Evolutionary conservation across 2,113 vertebrate genomes (phyloP), one percentile per base, ranked within the genome.

Genomic region (Acrocephalus arundinaceus): DNA sequence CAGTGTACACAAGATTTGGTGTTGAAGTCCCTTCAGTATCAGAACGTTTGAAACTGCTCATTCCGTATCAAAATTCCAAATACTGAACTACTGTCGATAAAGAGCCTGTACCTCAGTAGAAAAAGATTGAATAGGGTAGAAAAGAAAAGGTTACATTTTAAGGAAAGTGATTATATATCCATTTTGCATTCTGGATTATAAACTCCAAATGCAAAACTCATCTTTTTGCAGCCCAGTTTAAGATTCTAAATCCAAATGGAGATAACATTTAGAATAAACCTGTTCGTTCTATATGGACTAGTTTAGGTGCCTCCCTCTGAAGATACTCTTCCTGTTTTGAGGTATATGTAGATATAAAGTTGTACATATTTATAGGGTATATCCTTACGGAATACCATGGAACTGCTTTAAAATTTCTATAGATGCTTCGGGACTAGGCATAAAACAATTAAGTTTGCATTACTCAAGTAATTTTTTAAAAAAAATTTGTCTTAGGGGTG

Each of bases 311-410:
- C n/a, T 81, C 5, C 12, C 30, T 45, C 11, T 27, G n/a, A 15
- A 70, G 13, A 49, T 58, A 67, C 66, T 66, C 28, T 55, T 63
- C 55, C 41, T 82, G 11, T 72, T 92, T 66, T 70, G 37, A 71
- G 11, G 5, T 54, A 12, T 3, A 13, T n/a, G 2, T 20, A 45
- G 13, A 23, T 15, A 22, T 0, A 37, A 20, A 30, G 5, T 9
- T 85, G 76, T 39, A 46, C 5, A 7, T 66, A 49, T 63, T 30
- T 30, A 7, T n/a, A 51, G 23, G 3, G 7, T 66, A 28, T 74
- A 61, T 55, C 2, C 15, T 65, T 62, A 54, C 7, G 6, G 33
- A 48, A 16, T 62, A 48, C 27, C 8, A 2, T 63, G 28, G 12
- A 58, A 35, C 12, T 54, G 7, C 37, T 90, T 55, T 55, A 37